Conservation (phyloP, 2,888 invertebrate genomes). For the Nomada fucata region DNA sequence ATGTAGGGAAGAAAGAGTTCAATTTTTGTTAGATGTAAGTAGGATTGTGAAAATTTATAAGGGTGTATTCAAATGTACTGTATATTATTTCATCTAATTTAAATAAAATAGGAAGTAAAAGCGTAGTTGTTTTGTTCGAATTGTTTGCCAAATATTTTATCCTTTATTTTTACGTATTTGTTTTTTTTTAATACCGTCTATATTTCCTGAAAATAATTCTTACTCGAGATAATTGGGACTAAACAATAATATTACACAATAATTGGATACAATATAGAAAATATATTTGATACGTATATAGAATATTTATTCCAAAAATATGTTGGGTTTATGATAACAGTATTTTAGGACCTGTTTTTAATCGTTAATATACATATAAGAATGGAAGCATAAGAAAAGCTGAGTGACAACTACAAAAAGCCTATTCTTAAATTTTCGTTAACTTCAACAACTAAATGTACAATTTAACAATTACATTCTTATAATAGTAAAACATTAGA, state of each 20-base stretch:
- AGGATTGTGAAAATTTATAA: too few species aligned
- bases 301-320: slow-evolving; percentile 65
- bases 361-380: neutral
- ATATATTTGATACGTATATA: slow-evolving; percentile 1
- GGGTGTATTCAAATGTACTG: too few species aligned
- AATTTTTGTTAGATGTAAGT: too few species aligned
- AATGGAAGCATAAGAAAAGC: neutral
- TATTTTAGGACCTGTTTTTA: slow-evolving; percentile 1
- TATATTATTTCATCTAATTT: too few species aligned
- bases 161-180: too few species aligned
- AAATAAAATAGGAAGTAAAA: too few species aligned
- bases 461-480: slow-evolving; percentile 1
- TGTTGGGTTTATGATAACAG: slow-evolving; percentile 27
- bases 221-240: too few species aligned
- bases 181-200: neutral
- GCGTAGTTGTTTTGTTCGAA: too few species aligned
- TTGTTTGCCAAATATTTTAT: too few species aligned
- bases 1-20: too few species aligned
- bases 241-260: neutral
- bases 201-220: neutral
- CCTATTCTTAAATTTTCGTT: too few species aligned
- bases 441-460: neutral
- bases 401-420: neutral
- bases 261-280: neutral
- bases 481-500: too few species aligned